Evolutionary conservation across 1,140 invertebrate genomes (phyloP).

Genomic region (Bombus confusus): DNA sequence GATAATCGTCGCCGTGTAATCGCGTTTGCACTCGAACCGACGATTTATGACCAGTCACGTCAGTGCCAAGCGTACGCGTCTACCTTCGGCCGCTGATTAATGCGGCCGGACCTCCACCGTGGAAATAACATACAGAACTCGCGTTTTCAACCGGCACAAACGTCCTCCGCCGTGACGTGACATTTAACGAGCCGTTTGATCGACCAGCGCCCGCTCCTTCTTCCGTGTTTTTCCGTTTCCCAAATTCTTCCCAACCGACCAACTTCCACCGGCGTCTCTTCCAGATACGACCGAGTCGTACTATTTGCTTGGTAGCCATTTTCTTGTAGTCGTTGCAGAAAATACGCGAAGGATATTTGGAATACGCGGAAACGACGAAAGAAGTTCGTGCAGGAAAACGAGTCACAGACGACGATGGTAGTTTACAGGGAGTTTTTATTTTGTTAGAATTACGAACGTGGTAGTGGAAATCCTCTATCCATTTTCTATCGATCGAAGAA

Average conservation of each 20-base stretch:
- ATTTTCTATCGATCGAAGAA: too few relatives aligned
- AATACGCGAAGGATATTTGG: too few relatives aligned
- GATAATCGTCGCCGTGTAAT: slow-evolving; percentile 67
- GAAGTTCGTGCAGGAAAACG: too few relatives aligned
- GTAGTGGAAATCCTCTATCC: too few relatives aligned
- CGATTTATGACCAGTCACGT: slow-evolving; percentile 66
- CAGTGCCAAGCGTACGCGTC: slow-evolving; percentile 52
- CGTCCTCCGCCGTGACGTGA: background rate
- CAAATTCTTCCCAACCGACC: background rate
- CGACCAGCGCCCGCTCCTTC: background rate
- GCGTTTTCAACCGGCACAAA: background rate
- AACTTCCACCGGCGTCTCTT: too few relatives aligned
- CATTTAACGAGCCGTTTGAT: slow-evolving; percentile 4
- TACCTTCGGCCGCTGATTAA: slow-evolving; percentile 58
- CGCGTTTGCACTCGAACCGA: slow-evolving; percentile 66
- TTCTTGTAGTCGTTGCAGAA: too few relatives aligned
- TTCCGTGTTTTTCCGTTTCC: background rate
- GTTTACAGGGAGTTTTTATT: too few relatives aligned
- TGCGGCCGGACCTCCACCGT: slow-evolving; percentile 38
- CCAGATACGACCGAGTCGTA: background rate
- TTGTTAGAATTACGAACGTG: too few relatives aligned
- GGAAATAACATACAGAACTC: slow-evolving; percentile 61
- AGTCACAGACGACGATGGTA: too few relatives aligned
- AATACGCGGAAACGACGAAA: too few relatives aligned
- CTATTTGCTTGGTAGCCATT: background rate